A percentile compares a stretch with the other conserved stretches of the same genome.
These are phyloP conservation scores for Trichopoda pennipes DNA, from an alignment of 2,888 invertebrate species.

Conservation along the genomic window DNA sequence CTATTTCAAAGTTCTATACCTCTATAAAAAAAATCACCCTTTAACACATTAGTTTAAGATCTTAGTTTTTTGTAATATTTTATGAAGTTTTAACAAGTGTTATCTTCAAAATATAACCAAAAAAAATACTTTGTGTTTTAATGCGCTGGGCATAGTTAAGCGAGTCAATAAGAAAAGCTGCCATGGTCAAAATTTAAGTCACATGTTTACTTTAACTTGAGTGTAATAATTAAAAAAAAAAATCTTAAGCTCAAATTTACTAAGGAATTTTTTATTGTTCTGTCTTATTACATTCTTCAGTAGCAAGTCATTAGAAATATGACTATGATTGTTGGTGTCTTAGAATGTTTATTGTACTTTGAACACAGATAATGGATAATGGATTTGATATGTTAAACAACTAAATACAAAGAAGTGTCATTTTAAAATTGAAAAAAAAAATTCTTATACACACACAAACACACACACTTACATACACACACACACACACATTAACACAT, in stretches of 20 bases:
- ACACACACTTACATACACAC: too few relatives aligned
- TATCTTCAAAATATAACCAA: neutral
- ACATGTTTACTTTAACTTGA: neutral
- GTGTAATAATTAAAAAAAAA: neutral
- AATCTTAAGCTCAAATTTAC: slow-evolving; percentile 29
- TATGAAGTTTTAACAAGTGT: too few relatives aligned
- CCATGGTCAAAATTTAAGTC: too few relatives aligned
- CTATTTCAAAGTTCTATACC: too few relatives aligned
- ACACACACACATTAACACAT: too few relatives aligned
- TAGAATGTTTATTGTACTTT: slow-evolving; percentile 11
- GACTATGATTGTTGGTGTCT: slow-evolving; percentile 3
- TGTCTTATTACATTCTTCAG: slow-evolving; percentile 1
- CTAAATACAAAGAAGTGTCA: neutral
- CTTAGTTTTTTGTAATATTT: too few relatives aligned
- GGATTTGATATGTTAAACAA: neutral
- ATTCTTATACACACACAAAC: neutral
- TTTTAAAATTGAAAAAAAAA: neutral
- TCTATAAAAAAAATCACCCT: too few relatives aligned
- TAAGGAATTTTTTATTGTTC: neutral
- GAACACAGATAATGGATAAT: neutral
- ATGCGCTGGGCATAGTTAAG: too few relatives aligned
- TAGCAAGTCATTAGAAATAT: slow-evolving; percentile 18
- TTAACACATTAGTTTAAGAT: too few relatives aligned
- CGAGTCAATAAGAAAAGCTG: too few relatives aligned
- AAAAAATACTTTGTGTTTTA: neutral